A percentile compares a stretch with the other conserved stretches of the same genome.
phyloP scores from a whole-genome alignment of 2,797 vertebrate species.

The Tragelaphus oryx region DNA sequence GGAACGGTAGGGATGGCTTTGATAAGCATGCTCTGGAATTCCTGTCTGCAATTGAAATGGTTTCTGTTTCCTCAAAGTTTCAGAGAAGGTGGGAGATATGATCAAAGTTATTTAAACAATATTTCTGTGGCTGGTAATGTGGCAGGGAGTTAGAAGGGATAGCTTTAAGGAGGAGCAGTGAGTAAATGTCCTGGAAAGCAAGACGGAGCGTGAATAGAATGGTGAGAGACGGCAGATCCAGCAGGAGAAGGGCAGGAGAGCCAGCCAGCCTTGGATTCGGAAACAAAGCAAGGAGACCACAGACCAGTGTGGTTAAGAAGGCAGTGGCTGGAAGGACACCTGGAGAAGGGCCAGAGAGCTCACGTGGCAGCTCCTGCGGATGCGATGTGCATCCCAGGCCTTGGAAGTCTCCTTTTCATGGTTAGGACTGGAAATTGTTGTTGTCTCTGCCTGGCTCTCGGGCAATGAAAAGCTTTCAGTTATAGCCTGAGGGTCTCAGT shows the following conservation, averaged over 20 bases:
- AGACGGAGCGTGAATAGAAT: not conserved
- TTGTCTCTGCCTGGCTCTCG: not conserved
- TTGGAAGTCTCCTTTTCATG: not conserved
- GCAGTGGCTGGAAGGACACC: not conserved
- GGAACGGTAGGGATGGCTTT: not conserved
- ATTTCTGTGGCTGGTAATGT: not conserved
- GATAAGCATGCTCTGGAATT: not conserved
- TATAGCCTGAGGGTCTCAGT: not conserved
- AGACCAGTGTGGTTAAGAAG: not conserved
- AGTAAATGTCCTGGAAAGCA: not conserved
- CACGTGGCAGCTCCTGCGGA: not conserved
- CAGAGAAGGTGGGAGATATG: not conserved
- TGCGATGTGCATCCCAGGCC: not conserved
- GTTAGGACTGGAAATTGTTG: not conserved
- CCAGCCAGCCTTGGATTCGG: not conserved
- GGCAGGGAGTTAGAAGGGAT: not conserved
- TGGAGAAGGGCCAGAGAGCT: not conserved
- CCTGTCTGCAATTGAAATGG: not conserved
- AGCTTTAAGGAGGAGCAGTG: not conserved
- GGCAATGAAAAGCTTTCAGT: not conserved
- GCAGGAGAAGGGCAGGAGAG: not conserved
- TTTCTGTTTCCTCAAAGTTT: conserved; percentile 1
- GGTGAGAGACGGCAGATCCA: not conserved
- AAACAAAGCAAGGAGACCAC: not conserved
- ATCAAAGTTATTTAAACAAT: not conserved